Conservation (phyloP, 2,113 vertebrate genomes). For the Otocyon megalotis region DNA sequence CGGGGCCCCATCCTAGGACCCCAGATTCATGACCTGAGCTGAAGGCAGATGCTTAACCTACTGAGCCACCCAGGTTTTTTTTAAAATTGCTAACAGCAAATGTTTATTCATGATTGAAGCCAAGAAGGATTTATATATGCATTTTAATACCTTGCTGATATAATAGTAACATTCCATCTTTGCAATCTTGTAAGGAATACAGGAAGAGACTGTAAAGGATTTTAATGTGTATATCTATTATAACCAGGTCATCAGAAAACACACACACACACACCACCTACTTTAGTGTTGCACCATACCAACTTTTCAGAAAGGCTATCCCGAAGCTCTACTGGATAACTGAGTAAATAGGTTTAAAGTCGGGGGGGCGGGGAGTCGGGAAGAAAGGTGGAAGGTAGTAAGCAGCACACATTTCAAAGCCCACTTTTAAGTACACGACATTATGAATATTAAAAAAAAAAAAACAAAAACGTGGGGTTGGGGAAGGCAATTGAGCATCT, state of each 20-base stretch:
- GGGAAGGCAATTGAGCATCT: constrained; percentile 70
- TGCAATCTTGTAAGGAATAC: constrained; percentile 69
- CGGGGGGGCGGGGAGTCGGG: constrained; percentile 50
- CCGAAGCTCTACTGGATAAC: constrained; percentile 70
- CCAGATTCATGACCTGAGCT: no score
- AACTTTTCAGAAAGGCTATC: constrained; percentile 67
- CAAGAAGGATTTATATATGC: constrained; percentile 86
- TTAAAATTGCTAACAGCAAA: constrained; percentile 77
- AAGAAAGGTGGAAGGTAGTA: constrained; percentile 58
- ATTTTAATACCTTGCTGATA: constrained; percentile 85
- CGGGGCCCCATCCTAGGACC: no score
- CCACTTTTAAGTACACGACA: constrained; percentile 84
- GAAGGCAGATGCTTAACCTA: no score
- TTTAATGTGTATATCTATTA: constrained; percentile 37
- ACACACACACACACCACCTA: constrained; percentile 14
- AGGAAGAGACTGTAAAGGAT: constrained; percentile 65
- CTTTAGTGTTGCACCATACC: constrained; percentile 76
- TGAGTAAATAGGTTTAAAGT: constrained; percentile 77
- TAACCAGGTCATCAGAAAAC: constrained; percentile 61
- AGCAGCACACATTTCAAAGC: constrained; percentile 87
- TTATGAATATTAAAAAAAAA: constrained; percentile 47
- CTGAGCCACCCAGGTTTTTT: background rate
- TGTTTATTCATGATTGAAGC: constrained; percentile 85
- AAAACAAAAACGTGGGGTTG: background rate
- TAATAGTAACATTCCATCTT: constrained; percentile 82